Evolutionary conservation across 2,113 vertebrate genomes (phyloP).

Genomic region (Heptranchias perlo): DNA sequence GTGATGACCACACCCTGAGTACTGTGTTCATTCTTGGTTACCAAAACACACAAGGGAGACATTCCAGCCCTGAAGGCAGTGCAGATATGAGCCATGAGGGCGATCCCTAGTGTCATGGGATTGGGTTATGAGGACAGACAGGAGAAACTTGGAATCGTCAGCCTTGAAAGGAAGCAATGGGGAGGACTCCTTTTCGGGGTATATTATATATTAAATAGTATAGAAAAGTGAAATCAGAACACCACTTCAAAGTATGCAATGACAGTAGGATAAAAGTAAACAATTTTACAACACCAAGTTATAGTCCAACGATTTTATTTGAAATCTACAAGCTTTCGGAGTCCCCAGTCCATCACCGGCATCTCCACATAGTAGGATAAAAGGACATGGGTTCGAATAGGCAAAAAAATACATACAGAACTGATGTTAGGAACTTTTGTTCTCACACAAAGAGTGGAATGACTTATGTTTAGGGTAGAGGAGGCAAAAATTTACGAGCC

Average conservation of each 20-base stretch:
- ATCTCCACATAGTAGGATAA: neutral
- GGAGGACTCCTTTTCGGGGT: neutral
- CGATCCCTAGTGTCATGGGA: neutral
- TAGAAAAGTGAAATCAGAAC: no score
- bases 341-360: no score
- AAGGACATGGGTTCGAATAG: neutral
- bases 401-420: no score
- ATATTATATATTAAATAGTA: neutral
- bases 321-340: no score
- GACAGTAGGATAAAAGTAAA: neutral
- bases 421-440: no score
- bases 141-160: neutral
- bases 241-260: no score
- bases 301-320: no score
- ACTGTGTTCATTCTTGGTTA: neutral
- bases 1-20: neutral
- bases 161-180: neutral
- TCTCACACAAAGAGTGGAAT: no score
- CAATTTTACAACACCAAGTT: no score
- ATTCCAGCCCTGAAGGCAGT: neutral
- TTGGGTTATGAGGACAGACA: neutral
- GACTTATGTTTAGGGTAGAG: no score
- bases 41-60: neutral
- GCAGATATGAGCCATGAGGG: neutral
- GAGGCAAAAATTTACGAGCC: no score